phyloP scores from a whole-genome alignment of 2,797 vertebrate genomes.

The Myotis myotis region DNA sequence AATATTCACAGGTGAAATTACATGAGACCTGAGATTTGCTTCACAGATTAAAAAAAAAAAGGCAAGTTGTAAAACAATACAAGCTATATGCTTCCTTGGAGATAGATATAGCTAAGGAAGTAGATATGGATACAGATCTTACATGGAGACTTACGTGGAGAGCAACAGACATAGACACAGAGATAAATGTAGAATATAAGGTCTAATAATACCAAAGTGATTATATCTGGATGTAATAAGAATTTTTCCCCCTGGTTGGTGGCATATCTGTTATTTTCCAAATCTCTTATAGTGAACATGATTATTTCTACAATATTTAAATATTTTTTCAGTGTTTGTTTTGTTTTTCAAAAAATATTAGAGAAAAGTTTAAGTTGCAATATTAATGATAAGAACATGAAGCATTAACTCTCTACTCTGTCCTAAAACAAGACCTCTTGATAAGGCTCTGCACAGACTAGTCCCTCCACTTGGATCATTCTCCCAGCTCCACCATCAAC shows the following conservation, averaged over 20 bases:
- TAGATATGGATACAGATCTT: not conserved
- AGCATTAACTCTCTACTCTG: not conserved
- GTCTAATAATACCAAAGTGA: not conserved
- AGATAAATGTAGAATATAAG: not conserved
- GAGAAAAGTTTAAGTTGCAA: not conserved
- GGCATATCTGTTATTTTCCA: not conserved
- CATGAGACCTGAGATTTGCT: slow-evolving; percentile 2
- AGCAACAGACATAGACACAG: not conserved
- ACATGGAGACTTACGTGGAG: not conserved
- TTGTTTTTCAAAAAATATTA: not conserved
- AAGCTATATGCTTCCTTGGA: slow-evolving; percentile 11
- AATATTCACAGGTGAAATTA: not conserved
- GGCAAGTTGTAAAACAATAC: not conserved
- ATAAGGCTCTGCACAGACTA: not conserved
- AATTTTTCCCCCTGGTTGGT: not conserved
- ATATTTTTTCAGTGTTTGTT: not conserved
- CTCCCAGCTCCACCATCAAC: too few species aligned
- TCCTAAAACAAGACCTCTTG: not conserved
- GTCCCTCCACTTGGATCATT: not conserved
- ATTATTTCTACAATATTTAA: slow-evolving; percentile 8
- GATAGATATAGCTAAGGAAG: not conserved
- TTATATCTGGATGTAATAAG: not conserved
- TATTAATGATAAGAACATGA: not conserved
- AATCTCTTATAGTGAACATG: not conserved
- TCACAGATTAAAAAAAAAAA: not conserved